Evolutionary conservation across 2,888 invertebrate genomes (phyloP).

Genomic region (Kuschelorhynchus macadamiae): DNA sequence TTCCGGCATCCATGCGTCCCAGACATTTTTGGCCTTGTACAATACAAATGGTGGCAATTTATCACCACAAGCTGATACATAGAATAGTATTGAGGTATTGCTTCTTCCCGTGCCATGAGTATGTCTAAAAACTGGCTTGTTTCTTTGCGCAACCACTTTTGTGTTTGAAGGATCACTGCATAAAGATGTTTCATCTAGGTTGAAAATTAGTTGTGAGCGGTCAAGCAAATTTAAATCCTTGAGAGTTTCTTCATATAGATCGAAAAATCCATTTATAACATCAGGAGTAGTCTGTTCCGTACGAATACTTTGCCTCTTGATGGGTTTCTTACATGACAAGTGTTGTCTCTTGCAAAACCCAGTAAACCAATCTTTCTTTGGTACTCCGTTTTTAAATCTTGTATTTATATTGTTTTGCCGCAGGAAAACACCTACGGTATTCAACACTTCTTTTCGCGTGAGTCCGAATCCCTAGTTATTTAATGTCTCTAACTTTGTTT

Average conservation of each 20-base stretch:
- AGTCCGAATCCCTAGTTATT: no score
- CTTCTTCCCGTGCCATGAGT: no score
- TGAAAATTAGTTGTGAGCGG: constrained; percentile 5
- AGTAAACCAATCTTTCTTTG: constrained; percentile 23
- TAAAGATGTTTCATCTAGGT: constrained; percentile 26
- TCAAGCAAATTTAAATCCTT: background rate
- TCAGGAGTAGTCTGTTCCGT: constrained; percentile 28
- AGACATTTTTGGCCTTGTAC: constrained; percentile 33
- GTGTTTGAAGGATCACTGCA: constrained; percentile 26
- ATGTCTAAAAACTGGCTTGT: no score
- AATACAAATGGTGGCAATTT: constrained; percentile 4
- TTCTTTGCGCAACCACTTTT: constrained; percentile 14
- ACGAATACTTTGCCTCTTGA: constrained; percentile 27
- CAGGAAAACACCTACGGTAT: no score
- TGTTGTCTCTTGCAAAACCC: constrained; percentile 26
- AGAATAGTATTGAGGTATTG: constrained; percentile 27
- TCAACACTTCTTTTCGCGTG: no score
- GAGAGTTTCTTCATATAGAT: constrained; percentile 13
- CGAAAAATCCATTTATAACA: no score
- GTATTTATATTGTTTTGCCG: no score
- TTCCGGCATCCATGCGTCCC: constrained; percentile 39
- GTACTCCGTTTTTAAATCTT: constrained; percentile 25
- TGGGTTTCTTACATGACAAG: constrained; percentile 23
- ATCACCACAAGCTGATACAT: constrained; percentile 29
- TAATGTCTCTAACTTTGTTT: no score